Evolutionary conservation across 2,888 invertebrate species (phyloP).

Genomic region (Machimus atricapillus): DNA sequence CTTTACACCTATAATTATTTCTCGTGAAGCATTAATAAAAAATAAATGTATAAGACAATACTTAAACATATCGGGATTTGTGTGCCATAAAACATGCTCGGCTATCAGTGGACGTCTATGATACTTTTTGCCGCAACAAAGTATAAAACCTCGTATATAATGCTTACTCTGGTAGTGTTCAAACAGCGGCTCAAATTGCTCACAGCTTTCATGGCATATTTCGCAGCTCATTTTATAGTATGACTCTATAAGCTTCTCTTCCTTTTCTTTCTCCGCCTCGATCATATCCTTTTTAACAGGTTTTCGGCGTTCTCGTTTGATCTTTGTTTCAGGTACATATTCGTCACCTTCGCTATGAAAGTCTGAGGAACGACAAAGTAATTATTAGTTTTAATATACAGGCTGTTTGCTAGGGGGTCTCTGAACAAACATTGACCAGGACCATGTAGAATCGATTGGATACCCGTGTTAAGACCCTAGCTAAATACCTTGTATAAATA

Average conservation of each 20-base stretch:
- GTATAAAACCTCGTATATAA: constrained; percentile 49
- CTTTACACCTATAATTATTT: constrained; percentile 42
- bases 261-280: constrained; percentile 37
- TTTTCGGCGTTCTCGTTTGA: neutral
- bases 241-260: constrained; percentile 41
- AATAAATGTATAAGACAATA: neutral
- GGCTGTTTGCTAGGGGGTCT: no score
- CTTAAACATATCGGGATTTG: constrained; percentile 50
- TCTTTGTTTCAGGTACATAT: neutral
- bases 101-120: constrained; percentile 46
- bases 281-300: constrained; percentile 2
- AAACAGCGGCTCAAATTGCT: constrained; percentile 45
- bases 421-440: no score
- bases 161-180: constrained; percentile 47
- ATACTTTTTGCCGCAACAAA: constrained; percentile 49
- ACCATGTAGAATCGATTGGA: no score
- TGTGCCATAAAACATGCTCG: constrained; percentile 50
- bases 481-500: neutral
- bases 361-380: neutral
- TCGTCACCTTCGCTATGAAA: constrained; percentile 12
- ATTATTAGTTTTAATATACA: neutral
- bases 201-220: constrained; percentile 45
- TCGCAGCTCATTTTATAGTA: constrained; percentile 48
- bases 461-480: no score
- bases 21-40: neutral